These are phyloP conservation scores for Prorops nasuta DNA, from an alignment of 1,140 invertebrate genomes.

Conservation along the genomic window DNA sequence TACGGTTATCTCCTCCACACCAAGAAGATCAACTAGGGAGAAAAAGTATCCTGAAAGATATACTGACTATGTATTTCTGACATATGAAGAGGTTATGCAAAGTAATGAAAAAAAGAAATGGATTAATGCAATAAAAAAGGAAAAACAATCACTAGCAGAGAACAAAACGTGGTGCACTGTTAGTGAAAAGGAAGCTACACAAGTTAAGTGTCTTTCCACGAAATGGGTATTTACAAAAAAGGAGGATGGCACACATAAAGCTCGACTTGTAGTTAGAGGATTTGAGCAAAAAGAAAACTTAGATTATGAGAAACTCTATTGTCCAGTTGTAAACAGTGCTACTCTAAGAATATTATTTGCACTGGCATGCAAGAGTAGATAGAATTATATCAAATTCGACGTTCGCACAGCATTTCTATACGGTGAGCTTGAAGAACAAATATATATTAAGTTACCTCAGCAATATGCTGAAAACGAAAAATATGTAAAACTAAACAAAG, in stretches of 20 bases:
- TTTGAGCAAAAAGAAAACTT: not conserved
- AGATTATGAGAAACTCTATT: not conserved
- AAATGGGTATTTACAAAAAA: not conserved
- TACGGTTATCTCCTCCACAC: constrained; percentile 18
- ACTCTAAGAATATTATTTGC: not conserved
- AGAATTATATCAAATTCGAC: not conserved
- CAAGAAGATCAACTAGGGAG: constrained; percentile 18
- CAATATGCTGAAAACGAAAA: not conserved
- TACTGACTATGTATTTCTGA: not conserved
- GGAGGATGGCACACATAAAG: not conserved
- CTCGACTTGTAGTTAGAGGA: not conserved
- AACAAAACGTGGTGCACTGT: not conserved
- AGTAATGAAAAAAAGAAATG: not conserved
- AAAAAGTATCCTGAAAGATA: constrained; percentile 11
- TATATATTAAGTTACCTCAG: not conserved
- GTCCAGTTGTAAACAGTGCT: not conserved
- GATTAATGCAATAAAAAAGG: not conserved
- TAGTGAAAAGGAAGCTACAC: not conserved
- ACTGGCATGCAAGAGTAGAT: not conserved
- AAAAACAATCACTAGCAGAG: not conserved
- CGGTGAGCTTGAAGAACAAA: not conserved
- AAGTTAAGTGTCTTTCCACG: not conserved
- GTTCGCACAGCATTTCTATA: not conserved
- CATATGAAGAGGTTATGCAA: not conserved
- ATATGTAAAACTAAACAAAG: not conserved